Percentiles rank a stretch among this genome's conserved stretches.
phyloP scores from a whole-genome alignment of 2,888 invertebrate species.

The Pycnomerus fuliginosus region DNA sequence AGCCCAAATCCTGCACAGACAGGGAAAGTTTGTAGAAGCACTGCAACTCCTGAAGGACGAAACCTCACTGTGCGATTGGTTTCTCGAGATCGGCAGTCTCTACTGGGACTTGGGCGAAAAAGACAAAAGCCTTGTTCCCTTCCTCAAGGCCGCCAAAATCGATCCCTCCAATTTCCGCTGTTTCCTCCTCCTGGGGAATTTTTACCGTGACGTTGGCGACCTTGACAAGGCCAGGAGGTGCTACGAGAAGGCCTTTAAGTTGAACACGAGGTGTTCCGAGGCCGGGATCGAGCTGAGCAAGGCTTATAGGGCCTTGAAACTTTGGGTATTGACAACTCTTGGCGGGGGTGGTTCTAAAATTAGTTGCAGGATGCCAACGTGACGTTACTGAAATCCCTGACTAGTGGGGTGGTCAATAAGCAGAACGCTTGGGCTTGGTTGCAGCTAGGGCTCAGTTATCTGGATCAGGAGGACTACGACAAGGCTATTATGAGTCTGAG shows the following conservation, averaged over 20 bases:
- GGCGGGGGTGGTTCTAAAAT: too few species aligned
- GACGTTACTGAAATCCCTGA: constrained; percentile 59
- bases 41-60: constrained; percentile 54
- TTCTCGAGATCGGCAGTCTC: constrained; percentile 61
- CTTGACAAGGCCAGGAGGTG: constrained; percentile 76
- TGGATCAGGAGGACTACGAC: constrained; percentile 69
- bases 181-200: constrained; percentile 75
- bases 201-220: constrained; percentile 67
- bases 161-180: constrained; percentile 73
- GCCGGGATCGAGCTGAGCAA: constrained; percentile 76
- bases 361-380: constrained; percentile 66
- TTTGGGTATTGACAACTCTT: constrained; percentile 55
- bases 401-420: constrained; percentile 47
- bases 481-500: constrained; percentile 77
- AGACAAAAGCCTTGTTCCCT: constrained; percentile 58
- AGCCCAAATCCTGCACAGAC: constrained; percentile 56
- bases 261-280: constrained; percentile 66
- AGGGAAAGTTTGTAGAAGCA: constrained; percentile 58
- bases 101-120: constrained; percentile 61
- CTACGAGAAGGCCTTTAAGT: constrained; percentile 78
- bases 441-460: constrained; percentile 78
- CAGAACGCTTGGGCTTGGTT: constrained; percentile 74
- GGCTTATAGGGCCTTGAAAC: constrained; percentile 67
- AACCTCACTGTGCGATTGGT: constrained; percentile 55
- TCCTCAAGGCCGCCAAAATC: constrained; percentile 61